These are phyloP conservation scores for Gerris buenoi DNA, from an alignment of 1,140 invertebrate species.

Conservation along the genomic window DNA sequence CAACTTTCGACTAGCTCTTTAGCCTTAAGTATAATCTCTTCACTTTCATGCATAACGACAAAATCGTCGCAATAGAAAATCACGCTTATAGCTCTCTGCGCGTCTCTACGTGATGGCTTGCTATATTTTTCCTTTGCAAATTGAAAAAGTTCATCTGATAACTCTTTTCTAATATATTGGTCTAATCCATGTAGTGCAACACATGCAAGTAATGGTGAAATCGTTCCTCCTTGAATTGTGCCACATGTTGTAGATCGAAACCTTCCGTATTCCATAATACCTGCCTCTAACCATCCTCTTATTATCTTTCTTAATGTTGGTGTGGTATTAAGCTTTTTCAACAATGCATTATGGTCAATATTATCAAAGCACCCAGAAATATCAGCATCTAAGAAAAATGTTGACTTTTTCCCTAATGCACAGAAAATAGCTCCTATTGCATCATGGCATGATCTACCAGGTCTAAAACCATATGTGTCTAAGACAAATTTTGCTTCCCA, in stretches of 20 bases:
- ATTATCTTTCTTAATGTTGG: no score
- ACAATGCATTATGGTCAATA: no score
- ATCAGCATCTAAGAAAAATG: no score
- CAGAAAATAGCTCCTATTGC: no score
- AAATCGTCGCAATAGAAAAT: not conserved
- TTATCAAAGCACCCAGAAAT: no score
- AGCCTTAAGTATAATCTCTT: not conserved
- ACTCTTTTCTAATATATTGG: not conserved
- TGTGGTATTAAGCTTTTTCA: no score
- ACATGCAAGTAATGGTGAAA: no score
- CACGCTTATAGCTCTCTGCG: not conserved
- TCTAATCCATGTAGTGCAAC: not conserved
- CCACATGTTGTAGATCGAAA: not conserved
- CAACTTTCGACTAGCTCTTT: not conserved
- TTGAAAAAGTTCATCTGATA: not conserved
- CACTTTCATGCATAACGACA: not conserved
- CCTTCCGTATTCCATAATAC: not conserved
- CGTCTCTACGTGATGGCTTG: not conserved
- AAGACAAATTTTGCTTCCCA: no score
- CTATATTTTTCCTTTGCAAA: not conserved
- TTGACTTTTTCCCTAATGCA: no score
- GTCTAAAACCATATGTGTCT: no score
- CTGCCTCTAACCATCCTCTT: no score
- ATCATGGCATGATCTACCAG: no score
- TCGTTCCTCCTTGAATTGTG: conserved; percentile 1